Evolutionary conservation across 2,888 invertebrate species (phyloP), one percentile per base, ranked within the genome.

Genomic region (Conus canariensis): DNA sequence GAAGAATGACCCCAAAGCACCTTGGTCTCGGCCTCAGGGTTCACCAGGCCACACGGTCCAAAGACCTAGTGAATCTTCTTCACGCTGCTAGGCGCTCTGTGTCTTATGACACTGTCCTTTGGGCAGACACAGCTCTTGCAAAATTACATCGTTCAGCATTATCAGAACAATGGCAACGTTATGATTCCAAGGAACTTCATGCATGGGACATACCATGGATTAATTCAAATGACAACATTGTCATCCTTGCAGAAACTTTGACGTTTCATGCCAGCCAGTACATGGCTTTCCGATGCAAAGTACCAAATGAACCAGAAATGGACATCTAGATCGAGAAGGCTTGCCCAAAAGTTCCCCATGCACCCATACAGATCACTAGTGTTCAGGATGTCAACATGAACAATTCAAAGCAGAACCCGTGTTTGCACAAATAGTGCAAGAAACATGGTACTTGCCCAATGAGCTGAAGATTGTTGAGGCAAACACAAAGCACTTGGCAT

Each of bases 241-340:
- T 25, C 80, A 80, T 80, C 45, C n/a, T 80, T 80, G 25, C 16
- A 19, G 80, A 80, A 25, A 80, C 80, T n/a, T 45, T 80, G 5
- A 70, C 67, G 16, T 70, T 70, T 70, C 67, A 70, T 70, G 67
- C 67, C 67, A 70, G 80, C 80, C 80, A 80, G 80, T 80, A 25
- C 25, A 25, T 80, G 10, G 80, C 80, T 30, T 30, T 80, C 80
- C n/a, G 80, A 80, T 30, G 80, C n/a, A 25, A 80, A 80, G 80
- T 30, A 80, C n/a, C 80, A 19, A 25, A 10, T 25, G 80, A 80
- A 19, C 80, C 80, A 80, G 80, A 19, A 12, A 80, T 80, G 80
- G 80, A 80, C 80, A 80, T 80, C 19, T 30, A 80, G 80, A 80
- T 80, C 25, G 25, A 80, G 80, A 80, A 60, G 6, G 80, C 80